Evolutionary conservation across 1,140 invertebrate genomes (phyloP).

Genomic region (Hermetia illucens): DNA sequence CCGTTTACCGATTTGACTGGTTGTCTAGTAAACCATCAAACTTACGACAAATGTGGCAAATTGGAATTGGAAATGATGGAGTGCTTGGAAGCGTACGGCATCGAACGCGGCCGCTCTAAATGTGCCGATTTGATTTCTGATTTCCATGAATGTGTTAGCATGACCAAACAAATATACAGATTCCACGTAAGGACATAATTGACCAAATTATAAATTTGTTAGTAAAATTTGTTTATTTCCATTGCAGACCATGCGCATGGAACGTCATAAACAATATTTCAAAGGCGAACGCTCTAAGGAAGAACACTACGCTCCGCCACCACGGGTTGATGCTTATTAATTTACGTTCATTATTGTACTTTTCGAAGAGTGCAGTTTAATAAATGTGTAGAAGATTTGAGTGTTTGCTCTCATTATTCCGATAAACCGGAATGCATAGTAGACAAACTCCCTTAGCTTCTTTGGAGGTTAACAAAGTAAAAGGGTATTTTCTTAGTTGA

Average conservation of each 20-base stretch:
- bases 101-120: constrained; percentile 36
- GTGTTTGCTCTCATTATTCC: no score
- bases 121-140: constrained; percentile 46
- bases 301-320: constrained; percentile 32
- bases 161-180: constrained; percentile 40
- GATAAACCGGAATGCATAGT: no score
- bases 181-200: constrained; percentile 28
- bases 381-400: no score
- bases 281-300: constrained; percentile 31
- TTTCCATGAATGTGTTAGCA: constrained; percentile 46
- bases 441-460: no score
- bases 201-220: neutral
- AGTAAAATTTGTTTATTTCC: constrained; percentile 4
- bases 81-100: constrained; percentile 59
- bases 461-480: no score
- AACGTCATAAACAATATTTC: constrained; percentile 37
- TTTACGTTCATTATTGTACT: neutral
- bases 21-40: constrained; percentile 43
- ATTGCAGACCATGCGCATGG: constrained; percentile 36
- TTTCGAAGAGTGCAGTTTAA: no score
- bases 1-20: constrained; percentile 53
- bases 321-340: constrained; percentile 33
- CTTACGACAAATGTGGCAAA: constrained; percentile 40
- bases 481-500: no score
- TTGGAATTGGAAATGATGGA: constrained; percentile 52